A percentile compares a stretch with the other conserved stretches of the same genome.
These are phyloP conservation scores for Pristionchus fissidentatus DNA, from an alignment of 2,888 invertebrate species.

Conservation along the genomic window DNA sequence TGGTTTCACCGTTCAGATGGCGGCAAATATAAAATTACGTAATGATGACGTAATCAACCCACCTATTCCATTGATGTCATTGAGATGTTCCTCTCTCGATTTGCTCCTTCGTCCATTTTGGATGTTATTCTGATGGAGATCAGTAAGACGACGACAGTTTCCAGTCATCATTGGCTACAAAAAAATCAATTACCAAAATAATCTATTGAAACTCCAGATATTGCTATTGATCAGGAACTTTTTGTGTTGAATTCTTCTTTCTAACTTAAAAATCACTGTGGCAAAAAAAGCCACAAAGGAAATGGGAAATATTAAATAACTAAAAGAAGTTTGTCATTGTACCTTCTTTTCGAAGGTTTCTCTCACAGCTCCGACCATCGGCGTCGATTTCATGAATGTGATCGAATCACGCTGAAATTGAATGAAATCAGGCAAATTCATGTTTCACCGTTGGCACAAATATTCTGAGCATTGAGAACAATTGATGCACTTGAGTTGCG, in stretches of 20 bases:
- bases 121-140: conserved; percentile 24
- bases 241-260: neutral
- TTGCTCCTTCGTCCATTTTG: conserved; percentile 32
- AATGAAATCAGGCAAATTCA: too few relatives aligned
- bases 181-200: too few relatives aligned
- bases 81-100: conserved; percentile 25
- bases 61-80: conserved; percentile 36
- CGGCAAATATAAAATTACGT: neutral
- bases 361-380: conserved; percentile 22
- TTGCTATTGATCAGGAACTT: conserved; percentile 1
- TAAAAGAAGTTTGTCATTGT: too few relatives aligned
- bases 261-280: too few relatives aligned
- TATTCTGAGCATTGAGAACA: too few relatives aligned
- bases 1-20: too few relatives aligned
- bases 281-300: too few relatives aligned
- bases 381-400: conserved; percentile 19
- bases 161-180: conserved; percentile 34
- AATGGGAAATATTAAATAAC: too few relatives aligned
- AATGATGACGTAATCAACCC: neutral
- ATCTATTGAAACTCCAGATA: neutral
- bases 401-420: neutral
- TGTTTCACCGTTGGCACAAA: too few relatives aligned
- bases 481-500: neutral
- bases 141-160: conserved; percentile 27
- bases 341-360: conserved; percentile 43